phyloP scores from a whole-genome alignment of 2,797 vertebrate genomes.

The Adrianichthys oophorus region DNA sequence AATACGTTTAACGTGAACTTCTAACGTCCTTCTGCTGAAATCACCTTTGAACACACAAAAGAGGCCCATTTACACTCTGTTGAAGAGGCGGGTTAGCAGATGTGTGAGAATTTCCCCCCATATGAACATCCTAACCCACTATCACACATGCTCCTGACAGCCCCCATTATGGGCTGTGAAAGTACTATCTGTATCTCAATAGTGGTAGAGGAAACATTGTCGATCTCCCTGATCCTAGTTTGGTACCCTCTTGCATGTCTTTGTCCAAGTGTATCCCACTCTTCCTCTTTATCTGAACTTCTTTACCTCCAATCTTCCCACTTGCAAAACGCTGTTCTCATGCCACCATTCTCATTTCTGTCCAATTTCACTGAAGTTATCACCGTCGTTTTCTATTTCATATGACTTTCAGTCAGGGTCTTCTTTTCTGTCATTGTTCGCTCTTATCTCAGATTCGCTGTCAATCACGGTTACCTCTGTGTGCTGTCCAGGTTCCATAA shows the following conservation, averaged over 20 bases:
- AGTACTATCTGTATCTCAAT: conserved; percentile 78
- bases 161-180: conserved; percentile 62
- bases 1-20: conserved; percentile 19
- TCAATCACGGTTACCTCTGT: conserved; percentile 22
- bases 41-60: conserved; percentile 37
- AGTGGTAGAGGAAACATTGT: conserved; percentile 65
- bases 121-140: conserved; percentile 31
- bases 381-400: conserved; percentile 11
- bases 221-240: conserved; percentile 55
- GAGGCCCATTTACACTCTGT: conserved; percentile 63
- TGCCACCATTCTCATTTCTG: background rate
- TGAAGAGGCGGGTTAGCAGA: conserved; percentile 67
- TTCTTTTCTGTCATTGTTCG: conserved; percentile 7
- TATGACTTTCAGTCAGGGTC: conserved; percentile 27
- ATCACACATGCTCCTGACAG: conserved; percentile 40
- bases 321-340: conserved; percentile 13
- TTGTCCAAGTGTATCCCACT: conserved; percentile 37
- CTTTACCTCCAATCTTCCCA: conserved; percentile 15
- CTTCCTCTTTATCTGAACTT: background rate
- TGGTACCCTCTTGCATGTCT: conserved; percentile 47
- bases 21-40: conserved; percentile 8
- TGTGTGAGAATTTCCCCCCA: conserved; percentile 62
- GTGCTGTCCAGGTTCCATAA: conserved; percentile 30
- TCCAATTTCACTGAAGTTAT: conserved; percentile 20
- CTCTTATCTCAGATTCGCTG: conserved; percentile 16